phyloP scores from a whole-genome alignment of 1,140 invertebrate species.

The Aphaenogaster floridana region DNA sequence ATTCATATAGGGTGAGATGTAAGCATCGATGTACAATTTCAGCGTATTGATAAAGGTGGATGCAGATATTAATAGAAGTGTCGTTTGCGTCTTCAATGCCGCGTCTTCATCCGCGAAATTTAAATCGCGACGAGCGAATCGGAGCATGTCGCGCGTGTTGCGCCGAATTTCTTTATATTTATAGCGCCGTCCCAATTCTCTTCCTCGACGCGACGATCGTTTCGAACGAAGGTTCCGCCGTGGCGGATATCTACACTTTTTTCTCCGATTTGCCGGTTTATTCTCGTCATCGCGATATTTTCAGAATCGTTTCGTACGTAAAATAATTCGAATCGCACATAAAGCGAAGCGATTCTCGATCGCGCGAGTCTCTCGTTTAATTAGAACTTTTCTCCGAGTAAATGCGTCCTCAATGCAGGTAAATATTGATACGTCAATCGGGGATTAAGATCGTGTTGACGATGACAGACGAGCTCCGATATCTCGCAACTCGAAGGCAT shows the following conservation, averaged over 20 bases:
- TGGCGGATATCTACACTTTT: conserved; percentile 49
- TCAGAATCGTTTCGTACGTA: conserved; percentile 23
- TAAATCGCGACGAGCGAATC: not conserved
- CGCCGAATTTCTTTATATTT: conserved; percentile 77
- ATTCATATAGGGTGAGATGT: not conserved
- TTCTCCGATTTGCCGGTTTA: conserved; percentile 45
- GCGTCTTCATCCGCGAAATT: conserved; percentile 8
- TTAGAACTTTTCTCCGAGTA: not conserved
- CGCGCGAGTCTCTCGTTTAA: not conserved
- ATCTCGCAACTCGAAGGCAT: not conserved
- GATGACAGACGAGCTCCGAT: not conserved
- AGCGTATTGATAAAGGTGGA: not conserved
- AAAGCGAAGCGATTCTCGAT: not conserved
- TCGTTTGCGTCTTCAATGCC: not conserved
- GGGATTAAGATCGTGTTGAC: not conserved
- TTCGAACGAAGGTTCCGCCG: conserved; percentile 18
- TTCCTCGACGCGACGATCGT: conserved; percentile 22
- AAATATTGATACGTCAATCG: conserved; percentile 14
- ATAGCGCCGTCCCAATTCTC: conserved; percentile 77
- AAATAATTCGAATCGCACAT: not conserved
- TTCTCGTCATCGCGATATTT: conserved; percentile 68
- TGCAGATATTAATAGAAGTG: not conserved
- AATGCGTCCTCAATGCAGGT: not conserved
- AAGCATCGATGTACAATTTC: not conserved
- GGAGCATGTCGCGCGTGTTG: not conserved